Base-by-base conservation (phyloP, 2,797 vertebrate genomes). In the Bovichtus diacanthus region DNA sequence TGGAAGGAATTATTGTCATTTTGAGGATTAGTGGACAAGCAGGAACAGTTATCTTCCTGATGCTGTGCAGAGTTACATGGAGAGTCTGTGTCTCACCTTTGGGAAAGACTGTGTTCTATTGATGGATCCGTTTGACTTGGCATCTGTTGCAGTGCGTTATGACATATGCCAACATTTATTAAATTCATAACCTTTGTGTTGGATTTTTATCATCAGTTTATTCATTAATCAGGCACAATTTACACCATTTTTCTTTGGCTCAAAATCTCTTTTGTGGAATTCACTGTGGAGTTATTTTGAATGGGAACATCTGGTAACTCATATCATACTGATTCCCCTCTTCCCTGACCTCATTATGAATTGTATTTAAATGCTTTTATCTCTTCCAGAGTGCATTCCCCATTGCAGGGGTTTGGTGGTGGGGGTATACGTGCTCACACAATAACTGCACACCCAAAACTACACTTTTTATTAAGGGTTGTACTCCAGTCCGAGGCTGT, bases 1-100 rank as follows among this genome's bases (percentile, higher is more conserved):
- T 89, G 88, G 89, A 92, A 90, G 74, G 83, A 94, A 93, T 94
- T 92, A 89, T 86, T 84, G 84, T 93, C 88, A 93, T 93, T 93
- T 93, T 85, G 77, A 73, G 81, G 87, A 94, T 93, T 93, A 93
- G 78, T 49, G 72, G 25, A 85, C 74, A 89, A 82, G 63, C 80
- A 84, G 76, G 54, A 84, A 83, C 74, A 61, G 74, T 79, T 81
- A 82, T 88, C 79, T 84, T 81, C 51, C 43, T 47, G 67, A 77
- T 85, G 70, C 63, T 76, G 54, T 67, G 70, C 51, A 60, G 54
- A 81, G 66, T 83, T 83, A 69, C 82, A 81, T 21, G 9, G 23
- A 65, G 69, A 79, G 29, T 81, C 61, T 41, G 39, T 50, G 68
- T 81, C 43, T 84, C 50, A 88, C 78, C 65, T 85, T 81, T 85